A percentile compares a stretch with the other conserved stretches of the same genome.
These are phyloP conservation scores for Dasysyrphus tricinctus DNA, from an alignment of 2,888 invertebrate genomes.

Conservation along the genomic window DNA sequence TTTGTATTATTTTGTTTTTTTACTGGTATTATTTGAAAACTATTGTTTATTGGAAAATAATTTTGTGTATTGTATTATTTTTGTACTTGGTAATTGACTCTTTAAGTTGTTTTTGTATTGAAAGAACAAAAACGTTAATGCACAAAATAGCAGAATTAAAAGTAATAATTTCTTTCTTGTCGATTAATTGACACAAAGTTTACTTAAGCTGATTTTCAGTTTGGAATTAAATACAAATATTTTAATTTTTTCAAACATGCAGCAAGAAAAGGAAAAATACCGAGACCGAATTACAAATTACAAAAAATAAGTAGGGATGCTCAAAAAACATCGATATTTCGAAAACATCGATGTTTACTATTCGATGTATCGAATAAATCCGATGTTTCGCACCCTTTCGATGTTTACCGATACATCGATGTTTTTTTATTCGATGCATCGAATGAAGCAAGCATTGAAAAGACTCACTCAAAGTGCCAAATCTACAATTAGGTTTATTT, in stretches of 20 bases:
- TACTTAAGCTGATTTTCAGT: constrained; percentile 7
- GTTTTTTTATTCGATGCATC: no score
- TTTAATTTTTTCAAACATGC: constrained; percentile 30
- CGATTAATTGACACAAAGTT: constrained; percentile 24
- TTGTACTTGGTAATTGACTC: constrained; percentile 71
- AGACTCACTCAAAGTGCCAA: no score
- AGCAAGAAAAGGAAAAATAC: constrained; percentile 51
- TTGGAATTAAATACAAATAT: constrained; percentile 41
- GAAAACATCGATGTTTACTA: no score
- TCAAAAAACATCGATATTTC: no score
- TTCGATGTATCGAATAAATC: no score
- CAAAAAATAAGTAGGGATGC: no score
- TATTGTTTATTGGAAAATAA: constrained; percentile 14
- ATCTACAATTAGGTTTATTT: no score
- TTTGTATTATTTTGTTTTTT: not conserved
- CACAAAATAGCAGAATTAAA: not conserved
- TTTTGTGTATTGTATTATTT: constrained; percentile 29
- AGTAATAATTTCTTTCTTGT: not conserved
- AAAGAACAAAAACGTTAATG: not conserved
- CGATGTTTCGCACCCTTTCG: no score
- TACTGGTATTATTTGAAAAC: not conserved
- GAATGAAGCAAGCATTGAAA: no score
- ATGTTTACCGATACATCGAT: no score
- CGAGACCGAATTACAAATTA: constrained; percentile 49
- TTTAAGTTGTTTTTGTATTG: constrained; percentile 4